A percentile compares a stretch with the other conserved stretches of the same genome.
Conservation (phyloP, 2,113 vertebrate species). For the Mormoops blainvillei region DNA sequence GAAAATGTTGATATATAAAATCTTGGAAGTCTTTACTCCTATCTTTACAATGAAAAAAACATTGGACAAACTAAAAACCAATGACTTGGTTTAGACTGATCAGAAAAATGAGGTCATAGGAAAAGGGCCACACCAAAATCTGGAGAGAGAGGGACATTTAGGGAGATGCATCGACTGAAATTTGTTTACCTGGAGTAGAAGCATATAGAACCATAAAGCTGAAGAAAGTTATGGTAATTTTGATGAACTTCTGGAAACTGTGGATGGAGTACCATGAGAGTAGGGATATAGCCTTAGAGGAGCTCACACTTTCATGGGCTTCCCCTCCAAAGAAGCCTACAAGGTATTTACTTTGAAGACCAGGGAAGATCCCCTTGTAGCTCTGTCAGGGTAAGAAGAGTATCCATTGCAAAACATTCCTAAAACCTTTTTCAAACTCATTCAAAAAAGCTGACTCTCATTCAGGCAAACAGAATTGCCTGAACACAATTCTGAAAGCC, state of each 20-base stretch:
- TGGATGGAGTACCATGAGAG: neutral
- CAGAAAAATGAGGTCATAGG: neutral
- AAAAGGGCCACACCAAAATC: neutral
- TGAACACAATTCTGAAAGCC: neutral
- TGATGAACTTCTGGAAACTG: neutral
- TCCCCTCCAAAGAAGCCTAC: neutral
- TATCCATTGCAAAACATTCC: neutral
- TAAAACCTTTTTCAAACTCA: neutral
- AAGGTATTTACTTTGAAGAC: neutral
- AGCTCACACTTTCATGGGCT: neutral
- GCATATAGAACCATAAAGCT: neutral
- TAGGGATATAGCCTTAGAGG: neutral
- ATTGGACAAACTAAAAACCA: neutral
- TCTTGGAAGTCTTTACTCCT: neutral
- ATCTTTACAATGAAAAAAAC: neutral
- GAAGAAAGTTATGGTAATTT: neutral
- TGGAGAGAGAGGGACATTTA: neutral
- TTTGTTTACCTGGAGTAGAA: neutral
- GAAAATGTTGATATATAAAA: neutral
- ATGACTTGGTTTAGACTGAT: neutral
- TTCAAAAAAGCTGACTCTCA: neutral
- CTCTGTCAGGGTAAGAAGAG: neutral
- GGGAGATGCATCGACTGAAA: neutral
- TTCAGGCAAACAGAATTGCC: neutral
- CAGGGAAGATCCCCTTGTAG: neutral